These are phyloP conservation scores for Lasius platythorax DNA, from an alignment of 2,888 invertebrate species.

Conservation along the genomic window DNA sequence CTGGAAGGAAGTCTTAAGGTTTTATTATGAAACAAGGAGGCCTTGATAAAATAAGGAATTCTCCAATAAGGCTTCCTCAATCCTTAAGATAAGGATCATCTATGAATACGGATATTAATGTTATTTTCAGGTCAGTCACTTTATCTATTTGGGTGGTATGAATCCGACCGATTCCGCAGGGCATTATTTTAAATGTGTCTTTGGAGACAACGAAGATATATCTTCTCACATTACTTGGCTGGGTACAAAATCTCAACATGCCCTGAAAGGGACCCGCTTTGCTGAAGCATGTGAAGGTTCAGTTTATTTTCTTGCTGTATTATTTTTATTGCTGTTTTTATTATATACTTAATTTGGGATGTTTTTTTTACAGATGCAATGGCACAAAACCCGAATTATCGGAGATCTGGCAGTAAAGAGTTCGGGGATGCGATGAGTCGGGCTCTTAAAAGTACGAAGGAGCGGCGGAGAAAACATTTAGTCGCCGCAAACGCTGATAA, in stretches of 20 bases:
- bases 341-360: background rate
- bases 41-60: no score
- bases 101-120: no score
- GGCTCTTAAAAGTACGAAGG: background rate
- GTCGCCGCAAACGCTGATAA: background rate
- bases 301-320: background rate
- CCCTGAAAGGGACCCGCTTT: background rate
- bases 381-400: background rate
- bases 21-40: no score
- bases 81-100: no score
- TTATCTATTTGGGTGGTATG: background rate
- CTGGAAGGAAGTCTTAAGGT: no score
- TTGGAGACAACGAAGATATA: background rate
- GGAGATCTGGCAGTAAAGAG: background rate
- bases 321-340: background rate
- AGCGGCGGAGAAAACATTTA: background rate
- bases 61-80: no score
- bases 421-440: background rate
- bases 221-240: background rate
- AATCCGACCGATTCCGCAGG: background rate
- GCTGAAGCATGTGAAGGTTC: slow-evolving; percentile 5
- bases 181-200: slow-evolving; percentile 2
- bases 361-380: background rate
- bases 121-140: slow-evolving; percentile 1
- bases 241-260: background rate